Conservation (phyloP, 2,797 vertebrate species). For the Sylvia borin region DNA sequence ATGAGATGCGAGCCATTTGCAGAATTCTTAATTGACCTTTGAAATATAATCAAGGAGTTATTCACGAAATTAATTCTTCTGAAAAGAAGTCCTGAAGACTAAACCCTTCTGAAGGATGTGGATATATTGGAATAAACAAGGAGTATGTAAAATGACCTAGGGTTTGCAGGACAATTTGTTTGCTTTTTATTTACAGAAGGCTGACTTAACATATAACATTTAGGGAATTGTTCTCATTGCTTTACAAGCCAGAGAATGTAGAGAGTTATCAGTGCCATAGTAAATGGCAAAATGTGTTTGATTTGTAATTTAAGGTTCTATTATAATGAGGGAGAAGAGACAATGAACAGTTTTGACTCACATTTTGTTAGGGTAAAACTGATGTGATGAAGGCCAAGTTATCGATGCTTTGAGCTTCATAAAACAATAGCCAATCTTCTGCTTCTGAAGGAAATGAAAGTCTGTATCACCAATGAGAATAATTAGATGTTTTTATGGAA, state of each 20-base stretch:
- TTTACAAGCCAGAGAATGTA: not conserved
- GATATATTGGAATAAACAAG: not conserved
- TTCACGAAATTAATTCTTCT: conserved; percentile 21
- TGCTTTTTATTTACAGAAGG: not conserved
- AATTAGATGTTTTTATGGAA: not conserved
- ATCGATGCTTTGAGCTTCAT: not conserved
- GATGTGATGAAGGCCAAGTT: not conserved
- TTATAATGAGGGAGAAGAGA: not conserved
- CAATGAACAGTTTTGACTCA: not conserved
- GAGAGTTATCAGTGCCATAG: not conserved
- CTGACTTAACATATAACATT: not conserved
- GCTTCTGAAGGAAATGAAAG: not conserved
- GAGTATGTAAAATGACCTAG: not conserved
- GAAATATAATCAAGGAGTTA: conserved; percentile 54
- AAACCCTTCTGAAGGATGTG: not conserved
- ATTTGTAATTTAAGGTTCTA: not conserved
- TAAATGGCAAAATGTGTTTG: not conserved
- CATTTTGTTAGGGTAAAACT: not conserved
- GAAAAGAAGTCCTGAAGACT: not conserved
- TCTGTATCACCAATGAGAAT: not conserved
- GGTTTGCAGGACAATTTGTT: not conserved
- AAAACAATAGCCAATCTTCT: not conserved
- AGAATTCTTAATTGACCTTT: conserved; percentile 60
- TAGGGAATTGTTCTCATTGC: not conserved
- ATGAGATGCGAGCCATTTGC: conserved; percentile 51